A percentile compares a stretch with the other conserved stretches of the same genome.
phyloP scores from a whole-genome alignment of 2,797 vertebrate species.

The Pangasius mekongensis region DNA sequence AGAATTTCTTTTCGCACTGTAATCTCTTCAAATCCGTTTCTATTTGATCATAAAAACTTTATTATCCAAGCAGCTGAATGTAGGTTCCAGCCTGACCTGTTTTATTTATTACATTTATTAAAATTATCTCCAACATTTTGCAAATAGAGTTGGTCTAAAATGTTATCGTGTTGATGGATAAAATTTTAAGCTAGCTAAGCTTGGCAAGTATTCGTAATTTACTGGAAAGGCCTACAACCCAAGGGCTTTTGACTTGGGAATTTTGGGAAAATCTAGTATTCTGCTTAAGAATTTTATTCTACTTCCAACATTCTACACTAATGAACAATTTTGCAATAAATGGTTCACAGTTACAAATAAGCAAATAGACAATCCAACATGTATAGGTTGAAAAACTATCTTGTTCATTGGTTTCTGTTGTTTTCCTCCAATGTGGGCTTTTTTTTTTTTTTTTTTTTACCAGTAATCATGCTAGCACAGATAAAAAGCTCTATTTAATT shows the following conservation, averaged over 20 bases:
- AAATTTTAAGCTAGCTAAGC: not conserved
- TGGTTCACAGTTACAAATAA: not conserved
- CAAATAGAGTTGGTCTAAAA: not conserved
- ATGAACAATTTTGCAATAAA: not conserved
- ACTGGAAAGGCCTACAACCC: not conserved
- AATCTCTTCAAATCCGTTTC: not conserved
- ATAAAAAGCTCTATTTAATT: conserved; percentile 25
- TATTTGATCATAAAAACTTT: not conserved
- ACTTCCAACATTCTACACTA: not conserved
- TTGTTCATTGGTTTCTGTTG: not conserved
- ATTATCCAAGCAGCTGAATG: not conserved
- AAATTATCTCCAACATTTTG: not conserved
- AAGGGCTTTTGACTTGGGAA: not conserved
- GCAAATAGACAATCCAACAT: not conserved
- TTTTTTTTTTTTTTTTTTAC: not conserved
- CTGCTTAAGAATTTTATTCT: not conserved
- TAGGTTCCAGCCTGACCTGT: not conserved
- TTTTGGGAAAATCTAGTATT: not conserved
- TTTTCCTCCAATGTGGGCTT: not conserved
- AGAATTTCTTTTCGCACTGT: not conserved
- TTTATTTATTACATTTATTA: conserved; percentile 7
- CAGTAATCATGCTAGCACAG: conserved; percentile 8
- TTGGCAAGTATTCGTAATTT: not conserved
- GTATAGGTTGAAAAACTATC: not conserved
- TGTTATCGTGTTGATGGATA: not conserved